phyloP scores from a whole-genome alignment of 2,113 vertebrate species.

The Camelus dromedarius region DNA sequence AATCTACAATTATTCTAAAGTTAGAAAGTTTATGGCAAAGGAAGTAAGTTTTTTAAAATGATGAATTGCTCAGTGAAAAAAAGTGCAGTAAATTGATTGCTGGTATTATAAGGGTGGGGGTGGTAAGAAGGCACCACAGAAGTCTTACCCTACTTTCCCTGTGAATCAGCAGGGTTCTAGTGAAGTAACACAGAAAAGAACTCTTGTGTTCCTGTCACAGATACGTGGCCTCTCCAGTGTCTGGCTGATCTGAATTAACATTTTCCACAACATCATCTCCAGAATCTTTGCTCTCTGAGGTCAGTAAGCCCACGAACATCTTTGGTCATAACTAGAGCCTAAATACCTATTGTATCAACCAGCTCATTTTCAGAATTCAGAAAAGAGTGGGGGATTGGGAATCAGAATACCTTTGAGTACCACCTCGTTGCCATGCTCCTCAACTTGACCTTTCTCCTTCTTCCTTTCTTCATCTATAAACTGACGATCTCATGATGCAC shows the following conservation, averaged over 20 bases:
- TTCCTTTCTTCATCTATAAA: conserved; percentile 3
- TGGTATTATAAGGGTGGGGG: not conserved
- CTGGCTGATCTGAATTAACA: not conserved
- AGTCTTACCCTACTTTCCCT: not conserved
- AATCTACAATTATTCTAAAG: not conserved
- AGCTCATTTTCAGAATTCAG: conserved; percentile 14
- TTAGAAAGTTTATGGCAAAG: not conserved
- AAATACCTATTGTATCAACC: not conserved
- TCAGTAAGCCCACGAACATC: not conserved
- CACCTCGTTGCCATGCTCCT: not conserved
- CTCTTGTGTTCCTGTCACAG: not conserved
- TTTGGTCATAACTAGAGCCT: not conserved
- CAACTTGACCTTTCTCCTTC: not conserved
- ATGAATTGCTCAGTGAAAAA: not conserved
- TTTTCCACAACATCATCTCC: not conserved
- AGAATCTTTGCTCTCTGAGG: not conserved
- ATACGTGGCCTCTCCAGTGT: not conserved
- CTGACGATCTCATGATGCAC: not conserved
- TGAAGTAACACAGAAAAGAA: not conserved
- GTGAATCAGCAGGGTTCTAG: not conserved
- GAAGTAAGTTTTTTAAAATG: not conserved
- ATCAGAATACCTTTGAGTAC: not conserved
- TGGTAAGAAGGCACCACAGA: not conserved
- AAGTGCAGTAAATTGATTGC: not conserved
- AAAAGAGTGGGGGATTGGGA: not conserved